These are phyloP conservation scores for Cinclus cinclus DNA, from an alignment of 2,113 vertebrate species.

Conservation along the genomic window DNA sequence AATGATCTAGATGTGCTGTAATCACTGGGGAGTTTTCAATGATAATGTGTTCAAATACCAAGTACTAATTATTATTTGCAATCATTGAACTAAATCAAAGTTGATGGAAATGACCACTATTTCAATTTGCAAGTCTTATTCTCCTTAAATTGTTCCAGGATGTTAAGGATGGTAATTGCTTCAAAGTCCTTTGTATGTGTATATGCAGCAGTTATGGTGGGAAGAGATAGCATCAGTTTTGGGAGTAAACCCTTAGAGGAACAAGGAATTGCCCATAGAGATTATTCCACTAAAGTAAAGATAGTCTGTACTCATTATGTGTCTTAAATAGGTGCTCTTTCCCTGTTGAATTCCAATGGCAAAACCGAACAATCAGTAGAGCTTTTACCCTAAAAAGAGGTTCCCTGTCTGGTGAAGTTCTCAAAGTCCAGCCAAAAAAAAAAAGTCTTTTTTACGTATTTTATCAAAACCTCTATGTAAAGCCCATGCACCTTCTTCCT, in stretches of 20 bases:
- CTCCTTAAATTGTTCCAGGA: background rate
- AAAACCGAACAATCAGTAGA: background rate
- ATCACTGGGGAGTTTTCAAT: background rate
- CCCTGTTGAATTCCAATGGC: rapidly evolving
- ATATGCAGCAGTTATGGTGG: background rate
- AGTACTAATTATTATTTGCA: conserved; percentile 25
- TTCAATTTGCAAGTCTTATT: conserved; percentile 12
- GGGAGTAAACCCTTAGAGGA: background rate
- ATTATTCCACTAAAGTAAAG: background rate
- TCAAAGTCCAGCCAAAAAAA: background rate
- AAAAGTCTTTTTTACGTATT: rapidly evolving
- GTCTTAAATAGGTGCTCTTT: background rate
- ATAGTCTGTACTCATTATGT: background rate
- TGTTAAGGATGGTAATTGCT: background rate
- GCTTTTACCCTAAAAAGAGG: background rate
- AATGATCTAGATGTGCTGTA: background rate
- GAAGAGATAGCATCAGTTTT: background rate
- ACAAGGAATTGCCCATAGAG: background rate
- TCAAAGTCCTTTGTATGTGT: background rate
- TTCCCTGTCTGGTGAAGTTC: background rate
- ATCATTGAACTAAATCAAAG: conserved; percentile 14
- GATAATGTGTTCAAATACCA: background rate
- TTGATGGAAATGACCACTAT: background rate
- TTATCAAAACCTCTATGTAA: background rate
- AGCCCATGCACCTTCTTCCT: background rate